Evolutionary conservation across 2,888 invertebrate species (phyloP), one percentile per base, ranked within the genome.

Genomic region (Endotricha flammealis): DNA sequence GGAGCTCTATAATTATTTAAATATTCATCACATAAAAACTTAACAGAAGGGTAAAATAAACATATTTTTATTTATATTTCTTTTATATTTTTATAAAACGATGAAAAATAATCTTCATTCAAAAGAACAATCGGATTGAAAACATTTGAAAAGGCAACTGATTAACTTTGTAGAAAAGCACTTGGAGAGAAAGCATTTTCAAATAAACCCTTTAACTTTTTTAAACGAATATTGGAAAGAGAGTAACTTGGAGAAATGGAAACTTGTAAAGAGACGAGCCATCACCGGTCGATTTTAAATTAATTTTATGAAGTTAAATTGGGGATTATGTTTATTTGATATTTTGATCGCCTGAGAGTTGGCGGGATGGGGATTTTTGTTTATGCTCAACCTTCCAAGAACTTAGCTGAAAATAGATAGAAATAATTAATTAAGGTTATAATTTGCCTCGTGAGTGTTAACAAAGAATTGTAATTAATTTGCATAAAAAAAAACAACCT

Each of bases 291-390:
- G 76, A 82, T 82, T 80, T 77, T 64, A 73, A 83, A 81, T 83
- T 81, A 82, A 83, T 82, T 82, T 77, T 67, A 59, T 69, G 53
- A 85, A 86, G 86, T 86, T 86, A 82, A 82, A 85, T 83, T 86
- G 78, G 72, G 73, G 82, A 82, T 85, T 81, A 82, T 64, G 67
- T 73, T 69, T 71, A 75, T 78, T 79, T 77, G 70, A 67, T 74
- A n/a, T n/a, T n/a, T n/a, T 63, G 55, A 50, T 49, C 48, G 48
- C 4, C 7, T 20, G 20, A n/a, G 20, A 20, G 20, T n/a, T n/a
- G 20, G 32, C 39, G 33, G 48, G 42, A 47, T 43, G 35, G 42
- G 40, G 42, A 40, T 40, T 48, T 48, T 48, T 46, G 47, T 38
- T 48, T 47, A 38, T 39, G 37, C 36, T 27, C 7, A 38, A 20